Base-by-base conservation (phyloP, 2,113 vertebrate genomes). In the Carassius auratus region DNA sequence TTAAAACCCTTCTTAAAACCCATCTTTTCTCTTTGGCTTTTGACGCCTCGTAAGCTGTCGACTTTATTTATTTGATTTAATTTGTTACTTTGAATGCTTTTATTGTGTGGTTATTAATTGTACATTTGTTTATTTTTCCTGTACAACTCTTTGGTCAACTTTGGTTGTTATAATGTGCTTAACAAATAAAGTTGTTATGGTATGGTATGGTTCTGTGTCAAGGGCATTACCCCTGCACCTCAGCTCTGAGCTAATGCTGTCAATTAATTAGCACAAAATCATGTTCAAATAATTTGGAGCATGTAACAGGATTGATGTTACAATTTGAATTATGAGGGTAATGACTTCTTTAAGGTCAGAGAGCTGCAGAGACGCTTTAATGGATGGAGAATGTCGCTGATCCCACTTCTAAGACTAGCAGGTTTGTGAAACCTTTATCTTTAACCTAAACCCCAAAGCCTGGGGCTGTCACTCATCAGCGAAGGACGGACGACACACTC, bases 361-460 rank as follows among this genome's bases (percentile, higher is more conserved):
- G 42, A 79, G n/a, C 42, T 61, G 23, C 23, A 45, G 17, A 78
- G 21, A 50, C 15, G 26, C 15, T 61, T 8, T 57, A 57, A 75
- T 76, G 78, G 76, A 59, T 52, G 17, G 19, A 71, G 71, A 88
- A 86, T 86, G 76, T 62, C 71, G 82, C 81, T 88, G 85, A 86
- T 84, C 85, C 87, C 84, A 26, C 14, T 19, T 57, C 15, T 81
- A 80, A 80, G 52, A 76, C 26, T 30, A 48, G 73, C 45, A 76
- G 59, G 42, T 86, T 80, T 80, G 33, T 76, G 83, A 80, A 79
- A 83, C 64, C 19, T 42, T 75, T 69, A 69, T 19, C 48, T 87
- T 69, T 69, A 66, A 48, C 33, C 33, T 78, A 69, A 13, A 66
- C 59, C 38, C 14, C 50, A 21, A 76, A 66, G 68, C 36, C 50